Percentiles rank a stretch among this genome's conserved stretches.
Conservation (phyloP, 2,113 vertebrate species). For the Phylloscopus trochilus region DNA sequence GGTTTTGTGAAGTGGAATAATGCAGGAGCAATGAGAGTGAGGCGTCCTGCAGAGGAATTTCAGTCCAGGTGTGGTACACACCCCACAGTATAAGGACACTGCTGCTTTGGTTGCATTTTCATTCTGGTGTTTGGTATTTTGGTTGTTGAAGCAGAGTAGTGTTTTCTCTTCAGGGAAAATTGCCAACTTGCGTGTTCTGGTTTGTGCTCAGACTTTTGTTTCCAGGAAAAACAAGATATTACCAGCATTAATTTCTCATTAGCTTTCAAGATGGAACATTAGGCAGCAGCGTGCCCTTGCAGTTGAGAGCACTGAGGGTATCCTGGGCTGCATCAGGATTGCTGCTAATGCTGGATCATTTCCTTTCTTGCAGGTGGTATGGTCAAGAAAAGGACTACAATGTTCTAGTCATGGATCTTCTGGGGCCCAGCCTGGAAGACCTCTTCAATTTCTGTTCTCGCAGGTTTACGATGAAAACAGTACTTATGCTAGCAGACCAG, state of each 20-base stretch:
- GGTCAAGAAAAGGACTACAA: slow-evolving; percentile 99
- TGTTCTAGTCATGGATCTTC: slow-evolving; percentile 99
- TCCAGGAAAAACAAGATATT: neutral
- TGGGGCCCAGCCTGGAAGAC: slow-evolving; percentile 96
- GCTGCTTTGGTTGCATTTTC: neutral
- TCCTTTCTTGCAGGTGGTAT: slow-evolving; percentile 89
- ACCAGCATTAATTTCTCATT: neutral
- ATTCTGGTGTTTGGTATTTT: neutral
- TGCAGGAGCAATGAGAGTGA: neutral
- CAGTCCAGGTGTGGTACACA: neutral
- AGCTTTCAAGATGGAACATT: neutral
- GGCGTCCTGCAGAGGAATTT: neutral
- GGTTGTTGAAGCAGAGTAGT: neutral
- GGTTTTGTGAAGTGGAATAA: neutral
- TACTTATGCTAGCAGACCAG: slow-evolving; percentile 99
- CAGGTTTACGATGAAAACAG: slow-evolving; percentile 99
- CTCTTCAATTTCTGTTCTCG: slow-evolving; percentile 99
- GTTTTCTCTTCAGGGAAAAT: neutral
- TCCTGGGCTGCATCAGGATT: neutral
- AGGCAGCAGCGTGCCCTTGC: neutral
- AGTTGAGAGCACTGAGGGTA: neutral
- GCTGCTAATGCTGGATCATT: neutral
- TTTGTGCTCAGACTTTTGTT: neutral
- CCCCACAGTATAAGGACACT: neutral
- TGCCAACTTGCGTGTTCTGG: neutral